A percentile compares a stretch with the other conserved stretches of the same genome.
These are phyloP conservation scores for Mycetomoellerius zeteki DNA, from an alignment of 1,140 invertebrate species.

Conservation along the genomic window DNA sequence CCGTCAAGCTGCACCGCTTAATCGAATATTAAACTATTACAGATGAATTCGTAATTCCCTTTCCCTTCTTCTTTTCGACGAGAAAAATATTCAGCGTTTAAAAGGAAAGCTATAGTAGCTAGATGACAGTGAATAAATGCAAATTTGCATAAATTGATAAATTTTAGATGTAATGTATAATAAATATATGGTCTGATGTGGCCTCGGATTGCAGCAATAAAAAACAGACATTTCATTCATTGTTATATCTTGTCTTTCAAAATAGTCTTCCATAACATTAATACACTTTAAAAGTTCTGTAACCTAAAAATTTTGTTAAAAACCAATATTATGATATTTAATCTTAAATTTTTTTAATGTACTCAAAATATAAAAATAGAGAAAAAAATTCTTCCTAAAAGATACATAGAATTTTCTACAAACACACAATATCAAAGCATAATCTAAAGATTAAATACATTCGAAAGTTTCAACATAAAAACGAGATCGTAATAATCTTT, in stretches of 20 bases:
- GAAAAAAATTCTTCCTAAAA: neutral
- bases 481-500: neutral
- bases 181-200: too few relatives aligned
- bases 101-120: neutral
- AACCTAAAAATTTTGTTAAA: neutral
- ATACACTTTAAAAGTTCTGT: too few relatives aligned
- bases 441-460: neutral
- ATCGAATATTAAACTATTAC: slow-evolving; percentile 46
- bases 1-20: neutral
- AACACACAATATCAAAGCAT: neutral
- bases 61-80: neutral
- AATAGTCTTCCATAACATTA: too few relatives aligned
- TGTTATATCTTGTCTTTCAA: too few relatives aligned
- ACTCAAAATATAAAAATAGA: neutral
- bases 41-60: neutral
- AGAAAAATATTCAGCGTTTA: neutral
- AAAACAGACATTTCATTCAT: too few relatives aligned
- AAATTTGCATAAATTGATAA: neutral
- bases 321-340: neutral
- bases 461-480: too few relatives aligned
- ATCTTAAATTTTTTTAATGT: neutral
- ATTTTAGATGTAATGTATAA: neutral
- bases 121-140: neutral
- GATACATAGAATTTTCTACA: neutral
- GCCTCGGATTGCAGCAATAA: too few relatives aligned